A percentile compares a stretch with the other conserved stretches of the same genome.
Conservation (phyloP, 2,797 vertebrate genomes). For the Echiichthys vipera region DNA sequence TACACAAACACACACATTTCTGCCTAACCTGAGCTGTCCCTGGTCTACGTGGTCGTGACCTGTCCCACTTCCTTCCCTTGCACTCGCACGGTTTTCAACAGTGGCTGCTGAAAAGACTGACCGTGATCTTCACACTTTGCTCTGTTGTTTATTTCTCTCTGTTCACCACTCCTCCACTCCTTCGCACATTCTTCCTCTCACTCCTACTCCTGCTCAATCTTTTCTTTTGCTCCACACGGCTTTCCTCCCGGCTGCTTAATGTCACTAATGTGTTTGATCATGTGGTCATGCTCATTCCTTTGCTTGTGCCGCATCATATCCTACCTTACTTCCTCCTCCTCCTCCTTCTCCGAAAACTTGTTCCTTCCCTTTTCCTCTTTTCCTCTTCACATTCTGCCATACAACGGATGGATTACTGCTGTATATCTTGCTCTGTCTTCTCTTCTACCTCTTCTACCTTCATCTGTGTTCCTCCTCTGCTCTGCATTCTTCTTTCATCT, state of each 20-base stretch:
- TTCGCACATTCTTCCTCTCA: conserved; percentile 62
- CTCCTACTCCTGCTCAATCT: conserved; percentile 54
- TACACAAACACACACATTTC: conserved; percentile 27
- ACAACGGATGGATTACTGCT: conserved; percentile 64
- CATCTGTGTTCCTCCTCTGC: conserved; percentile 31
- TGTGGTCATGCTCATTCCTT: conserved; percentile 47
- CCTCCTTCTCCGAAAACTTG: conserved; percentile 21
- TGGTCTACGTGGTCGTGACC: conserved; percentile 69
- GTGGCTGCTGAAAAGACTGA: conserved; percentile 79
- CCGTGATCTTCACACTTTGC: conserved; percentile 79
- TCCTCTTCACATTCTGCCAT: conserved; percentile 46
- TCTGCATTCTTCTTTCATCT: conserved; percentile 23
- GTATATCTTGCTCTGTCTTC: conserved; percentile 48
- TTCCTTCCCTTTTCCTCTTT: conserved; percentile 5
- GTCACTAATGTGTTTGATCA: conserved; percentile 32
- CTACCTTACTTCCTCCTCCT: conserved; percentile 38
- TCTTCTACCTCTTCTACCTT: conserved; percentile 41
- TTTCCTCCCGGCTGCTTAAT: conserved; percentile 50
- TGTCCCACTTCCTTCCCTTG: conserved; percentile 59
- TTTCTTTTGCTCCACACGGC: conserved; percentile 50
- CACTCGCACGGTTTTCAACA: conserved; percentile 76
- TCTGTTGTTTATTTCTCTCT: conserved; percentile 83
- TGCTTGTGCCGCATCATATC: conserved; percentile 55
- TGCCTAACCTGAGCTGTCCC: conserved; percentile 72
- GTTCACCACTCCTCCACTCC: conserved; percentile 69